A percentile compares a stretch with the other conserved stretches of the same genome.
phyloP scores from a whole-genome alignment of 2,113 vertebrate species.

The Neodontobutis hainanensis region DNA sequence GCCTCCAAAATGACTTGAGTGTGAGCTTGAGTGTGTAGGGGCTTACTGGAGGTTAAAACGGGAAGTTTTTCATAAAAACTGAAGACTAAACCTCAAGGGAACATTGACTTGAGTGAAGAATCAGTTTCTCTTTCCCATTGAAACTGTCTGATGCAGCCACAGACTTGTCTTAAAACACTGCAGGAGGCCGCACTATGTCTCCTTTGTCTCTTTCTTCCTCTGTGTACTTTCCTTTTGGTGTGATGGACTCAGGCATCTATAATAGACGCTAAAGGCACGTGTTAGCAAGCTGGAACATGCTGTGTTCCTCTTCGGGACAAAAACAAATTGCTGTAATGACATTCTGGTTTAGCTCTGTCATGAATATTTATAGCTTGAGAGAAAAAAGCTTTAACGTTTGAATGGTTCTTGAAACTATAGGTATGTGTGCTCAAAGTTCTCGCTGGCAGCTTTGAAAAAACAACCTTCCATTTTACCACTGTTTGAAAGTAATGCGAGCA shows the following conservation, averaged over 20 bases:
- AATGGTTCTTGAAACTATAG: not conserved
- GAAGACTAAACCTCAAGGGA: constrained; percentile 12
- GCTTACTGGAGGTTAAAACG: constrained; percentile 33
- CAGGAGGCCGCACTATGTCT: constrained; percentile 17
- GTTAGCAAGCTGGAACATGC: constrained; percentile 8
- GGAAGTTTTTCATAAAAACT: constrained; percentile 37
- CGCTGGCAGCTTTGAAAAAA: not conserved
- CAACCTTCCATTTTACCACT: too few species aligned
- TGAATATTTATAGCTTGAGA: constrained; percentile 11
- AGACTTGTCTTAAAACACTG: constrained; percentile 12
- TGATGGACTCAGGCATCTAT: constrained; percentile 4
- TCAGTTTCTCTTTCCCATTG: constrained; percentile 3
- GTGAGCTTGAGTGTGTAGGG: not conserved
- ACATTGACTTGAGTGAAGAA: constrained; percentile 2
- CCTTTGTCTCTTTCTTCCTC: constrained; percentile 23
- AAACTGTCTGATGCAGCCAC: constrained; percentile 16
- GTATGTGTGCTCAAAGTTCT: not conserved
- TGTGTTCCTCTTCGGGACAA: constrained; percentile 20
- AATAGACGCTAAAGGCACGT: constrained; percentile 4
- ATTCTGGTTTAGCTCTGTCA: constrained; percentile 11
- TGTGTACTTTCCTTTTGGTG: constrained; percentile 7
- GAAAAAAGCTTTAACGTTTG: constrained; percentile 5
- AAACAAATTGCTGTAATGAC: not conserved
- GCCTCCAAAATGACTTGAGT: not conserved
- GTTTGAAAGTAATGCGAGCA: not conserved